These are phyloP conservation scores for Palythoa grandiflora DNA, from an alignment of 92 coral and sea anemone genomes.

Conservation along the genomic window DNA sequence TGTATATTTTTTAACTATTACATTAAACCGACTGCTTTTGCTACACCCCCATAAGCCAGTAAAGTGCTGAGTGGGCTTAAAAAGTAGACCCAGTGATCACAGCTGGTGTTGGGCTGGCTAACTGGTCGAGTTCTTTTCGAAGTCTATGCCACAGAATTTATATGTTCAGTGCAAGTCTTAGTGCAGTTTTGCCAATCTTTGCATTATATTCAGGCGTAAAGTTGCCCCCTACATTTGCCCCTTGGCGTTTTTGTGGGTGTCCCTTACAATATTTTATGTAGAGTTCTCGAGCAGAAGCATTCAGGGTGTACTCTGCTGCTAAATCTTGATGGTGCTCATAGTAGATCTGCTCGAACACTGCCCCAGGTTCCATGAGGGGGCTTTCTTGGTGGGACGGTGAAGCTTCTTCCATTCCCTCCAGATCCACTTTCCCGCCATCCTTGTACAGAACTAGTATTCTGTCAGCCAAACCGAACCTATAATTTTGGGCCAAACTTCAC, in stretches of 20 bases:
- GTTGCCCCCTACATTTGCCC: slow-evolving; percentile 15
- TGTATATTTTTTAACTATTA: too few relatives aligned
- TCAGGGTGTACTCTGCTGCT: slow-evolving; percentile 48
- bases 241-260: slow-evolving; percentile 14
- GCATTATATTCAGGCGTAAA: slow-evolving; percentile 64
- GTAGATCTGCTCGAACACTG: too few relatives aligned
- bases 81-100: slow-evolving; percentile 48
- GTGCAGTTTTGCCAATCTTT: slow-evolving; percentile 51
- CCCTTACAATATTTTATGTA: slow-evolving; percentile 60
- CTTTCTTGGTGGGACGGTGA: too few relatives aligned
- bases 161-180: slow-evolving; percentile 50
- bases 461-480: too few relatives aligned
- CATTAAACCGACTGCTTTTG: slow-evolving; percentile 53
- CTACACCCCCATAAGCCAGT: slow-evolving; percentile 60
- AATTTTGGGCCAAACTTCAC: too few relatives aligned
- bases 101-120: slow-evolving; percentile 58
- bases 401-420: too few relatives aligned
- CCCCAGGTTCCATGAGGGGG: too few relatives aligned
- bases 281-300: slow-evolving; percentile 54
- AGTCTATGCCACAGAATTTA: slow-evolving; percentile 59
- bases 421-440: too few relatives aligned
- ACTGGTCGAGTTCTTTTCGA: slow-evolving; percentile 49
- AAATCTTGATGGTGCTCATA: slow-evolving; percentile 55
- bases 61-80: slow-evolving; percentile 51
- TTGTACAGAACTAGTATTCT: too few relatives aligned